Evolutionary conservation across 2,113 vertebrate genomes (phyloP).

Genomic region (Trinectes maculatus): DNA sequence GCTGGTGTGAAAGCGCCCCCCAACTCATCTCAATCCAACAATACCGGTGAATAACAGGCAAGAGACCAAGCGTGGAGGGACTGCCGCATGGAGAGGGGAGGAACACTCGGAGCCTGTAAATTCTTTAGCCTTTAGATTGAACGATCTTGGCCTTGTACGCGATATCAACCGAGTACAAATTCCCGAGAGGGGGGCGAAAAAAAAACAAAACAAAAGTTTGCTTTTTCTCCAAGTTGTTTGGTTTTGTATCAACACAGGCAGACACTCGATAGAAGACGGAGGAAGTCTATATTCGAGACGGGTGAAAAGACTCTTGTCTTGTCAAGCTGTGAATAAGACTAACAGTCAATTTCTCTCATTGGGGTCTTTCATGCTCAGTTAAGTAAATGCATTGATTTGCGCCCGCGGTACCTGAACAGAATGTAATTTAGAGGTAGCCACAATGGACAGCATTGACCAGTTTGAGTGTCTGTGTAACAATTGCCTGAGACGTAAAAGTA

Average conservation of each 20-base stretch:
- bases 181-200: background rate
- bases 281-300: constrained; percentile 67
- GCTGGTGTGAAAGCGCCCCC: constrained; percentile 59
- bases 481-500: constrained; percentile 76
- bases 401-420: constrained; percentile 62
- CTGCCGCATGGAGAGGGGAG: constrained; percentile 1
- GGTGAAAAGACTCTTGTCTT: constrained; percentile 64
- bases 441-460: constrained; percentile 85
- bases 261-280: constrained; percentile 66
- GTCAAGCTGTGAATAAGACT: constrained; percentile 72
- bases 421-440: constrained; percentile 73
- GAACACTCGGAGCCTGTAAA: constrained; percentile 42
- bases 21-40: constrained; percentile 73
- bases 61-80: constrained; percentile 47
- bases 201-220: constrained; percentile 41
- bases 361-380: constrained; percentile 85
- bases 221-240: constrained; percentile 49
- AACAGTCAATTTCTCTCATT: constrained; percentile 77
- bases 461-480: constrained; percentile 82
- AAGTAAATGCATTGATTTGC: constrained; percentile 87
- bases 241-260: constrained; percentile 49
- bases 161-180: constrained; percentile 28
- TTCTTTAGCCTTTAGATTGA: constrained; percentile 50
- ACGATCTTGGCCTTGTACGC: constrained; percentile 26
- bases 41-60: constrained; percentile 53